Base-by-base conservation (phyloP, 2,888 invertebrate species). In the Neoitamus cyanurus region DNA sequence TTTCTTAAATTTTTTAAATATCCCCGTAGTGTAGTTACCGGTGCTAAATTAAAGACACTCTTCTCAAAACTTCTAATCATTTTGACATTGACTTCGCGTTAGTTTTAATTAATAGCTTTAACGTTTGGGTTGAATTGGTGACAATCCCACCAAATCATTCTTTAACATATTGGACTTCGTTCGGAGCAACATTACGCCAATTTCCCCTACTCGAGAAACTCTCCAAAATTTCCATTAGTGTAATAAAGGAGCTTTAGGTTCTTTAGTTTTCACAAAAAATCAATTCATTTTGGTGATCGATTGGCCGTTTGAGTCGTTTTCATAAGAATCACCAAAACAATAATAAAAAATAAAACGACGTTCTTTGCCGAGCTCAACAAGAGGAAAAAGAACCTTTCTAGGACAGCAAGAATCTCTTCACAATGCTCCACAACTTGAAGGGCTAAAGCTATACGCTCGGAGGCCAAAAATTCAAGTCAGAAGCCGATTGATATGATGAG, bases 381-480 rank as follows among this genome's bases (percentile, higher is more conserved):
- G 9, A n/a, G 20, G 9, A 20, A 48, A 48, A 48, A 46, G 13
- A 72, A 7, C 31, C 72, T 30, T 31, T 72, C 15, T 31, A 73
- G 73, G 73, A 73, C 34, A 73, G 37, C 20, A 15, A n/a, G 42
- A 28, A 75, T 46, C 75, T 75, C 75, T 42, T 75, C 37, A 46
- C 42, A 42, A 46, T 42, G 37, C 42, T 34, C 42, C n/a, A 28
- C 34, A 58, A 28, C 25, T 75, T n/a, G 42, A 42, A 75, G 75
- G 75, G 73, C 36, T 20, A 11, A 20, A n/a, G 48, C n/a, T 48
- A n/a, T n/a, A 48, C 48, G 25, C 4, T 13, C 20, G 28, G 75
- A 75, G 75, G 13, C 58, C 15, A 31, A 78, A 78, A 48, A 78
- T 78, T 78, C 58, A 58, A 78, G 48, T 48, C 58, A 78, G 78